Conservation (phyloP, 1,140 invertebrate genomes). For the Plutomurus gul region DNA sequence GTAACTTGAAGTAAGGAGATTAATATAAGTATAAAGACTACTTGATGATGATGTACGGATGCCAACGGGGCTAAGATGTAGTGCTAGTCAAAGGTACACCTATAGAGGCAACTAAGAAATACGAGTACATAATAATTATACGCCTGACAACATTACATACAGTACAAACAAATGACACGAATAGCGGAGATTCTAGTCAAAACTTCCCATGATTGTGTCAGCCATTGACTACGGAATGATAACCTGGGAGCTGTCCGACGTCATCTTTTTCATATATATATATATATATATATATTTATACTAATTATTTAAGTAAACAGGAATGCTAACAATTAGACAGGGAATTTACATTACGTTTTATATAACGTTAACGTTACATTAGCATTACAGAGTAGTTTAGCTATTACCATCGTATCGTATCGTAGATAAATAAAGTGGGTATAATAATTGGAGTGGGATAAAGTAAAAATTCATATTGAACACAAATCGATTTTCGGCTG, state of each 20-base stretch:
- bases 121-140: conserved; percentile 14
- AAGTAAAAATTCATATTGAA: conserved; percentile 23
- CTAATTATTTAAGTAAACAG: conserved; percentile 6
- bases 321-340: conserved; percentile 21
- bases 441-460: conserved; percentile 10
- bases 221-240: conserved; percentile 19
- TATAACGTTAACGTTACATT: too few relatives aligned
- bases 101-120: conserved; percentile 6
- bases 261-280: too few relatives aligned
- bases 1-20: conserved; percentile 21
- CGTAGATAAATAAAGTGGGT: background rate
- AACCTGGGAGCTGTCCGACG: conserved; percentile 1
- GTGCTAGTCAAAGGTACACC: background rate
- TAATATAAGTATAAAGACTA: background rate
- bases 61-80: background rate
- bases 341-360: background rate
- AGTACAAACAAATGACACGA: background rate
- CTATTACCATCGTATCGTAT: background rate
- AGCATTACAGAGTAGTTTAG: too few relatives aligned
- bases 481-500: conserved; percentile 19
- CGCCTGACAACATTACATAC: too few relatives aligned
- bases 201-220: conserved; percentile 8
- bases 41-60: background rate
- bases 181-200: background rate
- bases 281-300: background rate